phyloP scores from a whole-genome alignment of 2,888 invertebrate species.

The Eupeodes latifasciatus region DNA sequence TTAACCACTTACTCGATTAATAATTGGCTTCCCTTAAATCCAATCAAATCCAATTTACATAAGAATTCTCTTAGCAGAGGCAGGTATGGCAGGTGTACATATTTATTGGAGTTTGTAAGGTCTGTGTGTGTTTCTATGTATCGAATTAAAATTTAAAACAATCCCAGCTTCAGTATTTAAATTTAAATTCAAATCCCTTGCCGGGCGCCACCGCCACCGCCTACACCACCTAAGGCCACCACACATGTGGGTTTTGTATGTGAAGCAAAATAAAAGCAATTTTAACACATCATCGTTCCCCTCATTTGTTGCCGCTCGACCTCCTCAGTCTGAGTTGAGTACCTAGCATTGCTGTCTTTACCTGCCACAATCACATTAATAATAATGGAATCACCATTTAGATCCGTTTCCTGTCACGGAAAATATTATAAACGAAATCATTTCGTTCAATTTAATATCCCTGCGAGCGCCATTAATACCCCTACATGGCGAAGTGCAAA shows the following conservation, averaged over 20 bases:
- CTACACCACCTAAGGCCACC: not conserved
- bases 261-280: not conserved
- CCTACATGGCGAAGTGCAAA: constrained; percentile 26
- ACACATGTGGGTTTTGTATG: not conserved
- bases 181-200: constrained; percentile 1
- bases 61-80: not conserved
- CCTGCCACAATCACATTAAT: constrained; percentile 60
- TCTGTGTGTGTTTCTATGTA: not conserved
- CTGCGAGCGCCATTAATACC: constrained; percentile 38
- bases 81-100: too few species aligned
- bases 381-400: constrained; percentile 71
- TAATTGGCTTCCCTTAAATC: constrained; percentile 13
- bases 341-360: constrained; percentile 1
- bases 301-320: too few species aligned
- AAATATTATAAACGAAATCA: constrained; percentile 62
- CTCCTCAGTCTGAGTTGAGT: not conserved
- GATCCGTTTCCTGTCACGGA: constrained; percentile 68
- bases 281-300: not conserved
- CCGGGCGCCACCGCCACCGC: not conserved
- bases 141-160: constrained; percentile 35
- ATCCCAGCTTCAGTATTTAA: not conserved
- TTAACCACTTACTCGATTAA: constrained; percentile 16
- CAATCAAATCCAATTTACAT: not conserved
- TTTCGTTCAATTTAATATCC: constrained; percentile 67
- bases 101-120: not conserved